A percentile compares a stretch with the other conserved stretches of the same genome.
These are phyloP conservation scores for Archilochus colubris DNA, from an alignment of 2,113 vertebrate species.

Conservation along the genomic window DNA sequence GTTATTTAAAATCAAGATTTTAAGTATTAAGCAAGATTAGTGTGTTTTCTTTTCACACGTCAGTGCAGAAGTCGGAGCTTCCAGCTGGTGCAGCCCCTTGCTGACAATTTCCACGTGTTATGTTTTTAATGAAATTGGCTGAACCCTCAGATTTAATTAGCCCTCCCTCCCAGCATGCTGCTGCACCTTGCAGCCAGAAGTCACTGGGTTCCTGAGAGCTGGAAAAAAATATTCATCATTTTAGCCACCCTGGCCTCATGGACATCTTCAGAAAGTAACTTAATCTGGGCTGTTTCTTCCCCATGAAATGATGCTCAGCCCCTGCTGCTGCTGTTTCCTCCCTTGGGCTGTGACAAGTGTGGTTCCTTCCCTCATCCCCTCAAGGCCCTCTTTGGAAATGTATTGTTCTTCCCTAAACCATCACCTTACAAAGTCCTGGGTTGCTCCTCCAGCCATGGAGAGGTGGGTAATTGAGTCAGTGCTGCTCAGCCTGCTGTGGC, in stretches of 20 bases:
- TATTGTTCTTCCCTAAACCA: neutral
- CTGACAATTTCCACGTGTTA: neutral
- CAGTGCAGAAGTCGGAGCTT: neutral
- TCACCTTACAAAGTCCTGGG: neutral
- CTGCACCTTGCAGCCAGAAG: neutral
- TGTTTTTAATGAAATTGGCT: neutral
- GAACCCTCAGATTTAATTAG: neutral
- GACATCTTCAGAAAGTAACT: neutral
- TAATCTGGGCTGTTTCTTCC: neutral
- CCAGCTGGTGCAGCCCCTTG: neutral
- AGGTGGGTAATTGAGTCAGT: neutral
- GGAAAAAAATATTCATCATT: neutral
- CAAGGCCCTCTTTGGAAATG: neutral
- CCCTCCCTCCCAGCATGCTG: neutral
- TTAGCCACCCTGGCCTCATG: neutral
- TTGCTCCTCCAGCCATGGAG: neutral
- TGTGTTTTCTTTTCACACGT: neutral
- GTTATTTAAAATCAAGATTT: neutral
- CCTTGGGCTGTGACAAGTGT: neutral
- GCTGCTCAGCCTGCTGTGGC: neutral
- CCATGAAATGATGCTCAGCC: neutral
- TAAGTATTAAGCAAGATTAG: neutral
- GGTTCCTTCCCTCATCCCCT: neutral
- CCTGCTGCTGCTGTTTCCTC: neutral
- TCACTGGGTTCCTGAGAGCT: neutral